phyloP scores from a whole-genome alignment of 2,888 invertebrate species.

The Spilarctia lutea region DNA sequence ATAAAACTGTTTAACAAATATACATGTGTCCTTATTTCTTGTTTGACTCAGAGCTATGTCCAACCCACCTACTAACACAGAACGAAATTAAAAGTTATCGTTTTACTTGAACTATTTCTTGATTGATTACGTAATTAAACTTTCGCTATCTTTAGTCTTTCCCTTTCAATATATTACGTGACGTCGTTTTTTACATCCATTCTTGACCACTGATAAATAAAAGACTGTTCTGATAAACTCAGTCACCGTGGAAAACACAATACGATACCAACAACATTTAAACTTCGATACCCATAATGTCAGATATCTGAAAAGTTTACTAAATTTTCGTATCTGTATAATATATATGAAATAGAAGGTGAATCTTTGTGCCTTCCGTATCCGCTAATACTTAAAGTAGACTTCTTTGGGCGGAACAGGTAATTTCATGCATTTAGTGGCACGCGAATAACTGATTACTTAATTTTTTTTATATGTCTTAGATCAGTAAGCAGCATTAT shows the following conservation, averaged over 20 bases:
- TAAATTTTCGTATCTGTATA: neutral
- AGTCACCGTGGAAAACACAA: slow-evolving; percentile 69
- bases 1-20: slow-evolving; percentile 29
- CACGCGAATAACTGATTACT: slow-evolving; percentile 38
- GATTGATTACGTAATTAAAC: slow-evolving; percentile 67
- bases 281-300: neutral
- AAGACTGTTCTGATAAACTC: slow-evolving; percentile 63
- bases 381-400: slow-evolving; percentile 35
- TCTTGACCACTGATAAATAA: slow-evolving; percentile 57
- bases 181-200: slow-evolving; percentile 67
- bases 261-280: slow-evolving; percentile 50
- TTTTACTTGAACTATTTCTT: slow-evolving; percentile 41
- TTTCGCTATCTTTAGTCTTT: slow-evolving; percentile 69
- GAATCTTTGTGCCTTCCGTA: slow-evolving; percentile 41
- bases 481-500: neutral
- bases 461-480: slow-evolving; percentile 17
- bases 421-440: slow-evolving; percentile 35
- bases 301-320: neutral
- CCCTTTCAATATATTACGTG: slow-evolving; percentile 75
- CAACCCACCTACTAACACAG: neutral
- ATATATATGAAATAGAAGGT: slow-evolving; percentile 17
- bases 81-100: slow-evolving; percentile 24
- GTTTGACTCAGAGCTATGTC: slow-evolving; percentile 8
- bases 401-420: slow-evolving; percentile 43
- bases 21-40: slow-evolving; percentile 23